Conservation (phyloP, 2,888 invertebrate species). For the Cyrtodaria siliqua region DNA sequence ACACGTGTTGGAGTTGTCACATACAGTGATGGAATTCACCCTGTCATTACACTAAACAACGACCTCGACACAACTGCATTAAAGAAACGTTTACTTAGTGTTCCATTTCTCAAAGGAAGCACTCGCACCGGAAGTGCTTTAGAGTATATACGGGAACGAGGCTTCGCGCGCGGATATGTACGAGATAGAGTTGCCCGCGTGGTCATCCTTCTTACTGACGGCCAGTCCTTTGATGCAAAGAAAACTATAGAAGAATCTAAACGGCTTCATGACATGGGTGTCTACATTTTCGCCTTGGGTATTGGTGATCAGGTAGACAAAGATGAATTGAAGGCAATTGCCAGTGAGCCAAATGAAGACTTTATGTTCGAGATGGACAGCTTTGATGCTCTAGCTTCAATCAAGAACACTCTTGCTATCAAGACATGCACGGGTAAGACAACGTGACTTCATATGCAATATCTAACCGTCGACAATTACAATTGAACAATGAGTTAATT, state of each 20-base stretch:
- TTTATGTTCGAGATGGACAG: slow-evolving; percentile 73
- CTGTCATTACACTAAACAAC: slow-evolving; percentile 63
- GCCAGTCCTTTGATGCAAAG: slow-evolving; percentile 53
- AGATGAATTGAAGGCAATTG: slow-evolving; percentile 68
- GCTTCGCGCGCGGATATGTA: slow-evolving; percentile 33
- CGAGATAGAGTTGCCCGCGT: slow-evolving; percentile 62
- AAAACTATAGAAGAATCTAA: slow-evolving; percentile 52
- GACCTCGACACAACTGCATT: slow-evolving; percentile 46
- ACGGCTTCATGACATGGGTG: slow-evolving; percentile 48
- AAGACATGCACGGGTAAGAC: slow-evolving; percentile 71
- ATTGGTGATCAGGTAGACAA: slow-evolving; percentile 61
- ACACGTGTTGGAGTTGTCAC: slow-evolving; percentile 73
- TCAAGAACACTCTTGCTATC: slow-evolving; percentile 67
- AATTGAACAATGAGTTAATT: no score
- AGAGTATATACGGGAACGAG: slow-evolving; percentile 48
- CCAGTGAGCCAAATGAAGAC: slow-evolving; percentile 69
- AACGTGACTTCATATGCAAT: no score
- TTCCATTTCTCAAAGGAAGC: slow-evolving; percentile 53
- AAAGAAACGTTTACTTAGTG: slow-evolving; percentile 47
- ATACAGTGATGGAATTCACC: slow-evolving; percentile 65
- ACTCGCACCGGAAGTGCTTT: slow-evolving; percentile 67
- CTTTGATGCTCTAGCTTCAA: slow-evolving; percentile 66
- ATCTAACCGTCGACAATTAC: no score
- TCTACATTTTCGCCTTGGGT: slow-evolving; percentile 65
- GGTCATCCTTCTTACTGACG: slow-evolving; percentile 70